Base-by-base conservation (phyloP, 2,113 vertebrate species). In the Apodemus sylvaticus region DNA sequence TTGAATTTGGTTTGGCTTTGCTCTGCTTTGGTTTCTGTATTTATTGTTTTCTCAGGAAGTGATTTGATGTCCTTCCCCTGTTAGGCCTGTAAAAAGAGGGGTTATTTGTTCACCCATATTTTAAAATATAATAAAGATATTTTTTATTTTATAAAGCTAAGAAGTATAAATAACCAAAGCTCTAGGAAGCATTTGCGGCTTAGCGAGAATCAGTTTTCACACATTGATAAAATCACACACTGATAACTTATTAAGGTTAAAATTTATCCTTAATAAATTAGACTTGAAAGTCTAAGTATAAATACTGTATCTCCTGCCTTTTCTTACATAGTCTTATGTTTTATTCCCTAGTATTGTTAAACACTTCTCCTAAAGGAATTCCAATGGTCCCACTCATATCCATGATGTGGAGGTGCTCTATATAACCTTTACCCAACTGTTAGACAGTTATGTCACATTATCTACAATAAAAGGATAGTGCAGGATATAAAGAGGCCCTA, bases 11-110 rank as follows among this genome's bases (percentile, higher is more conserved):
- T 4, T 60, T 97, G 83, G 78, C 42, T 89, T 93, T 66, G 19
- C 39, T 90, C 64, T 89, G 48, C 4, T 70, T 95, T 77, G 17
- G 20, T 51, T 96, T 90, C 79, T 88, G 26, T 92, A 92, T 73
- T 96, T 93, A 71, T 71, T 62, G 31, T 93, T 97, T 96, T 96
- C 90, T 93, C 31, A 68, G 66, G 82, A 96, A 91, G 36, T 73
- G 3, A 58, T 94, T 95, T 95, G 88, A 82, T 82, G 82, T 88
- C 26, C 45, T 81, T 93, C 58, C 76, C 9, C 45, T 76, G 31
- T 42, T 58, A 92, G 60, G 19, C 42, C 62, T 12, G 11, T 90
- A 86, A 45, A 92, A 86, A 81, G 93, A 24, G 68, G 77, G 81
- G 85, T n/a, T 76, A 88, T 73, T 85, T 93, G 7, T 48, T 95